phyloP scores from a whole-genome alignment of 1,140 invertebrate species.

The Eriocheir sinensis region DNA sequence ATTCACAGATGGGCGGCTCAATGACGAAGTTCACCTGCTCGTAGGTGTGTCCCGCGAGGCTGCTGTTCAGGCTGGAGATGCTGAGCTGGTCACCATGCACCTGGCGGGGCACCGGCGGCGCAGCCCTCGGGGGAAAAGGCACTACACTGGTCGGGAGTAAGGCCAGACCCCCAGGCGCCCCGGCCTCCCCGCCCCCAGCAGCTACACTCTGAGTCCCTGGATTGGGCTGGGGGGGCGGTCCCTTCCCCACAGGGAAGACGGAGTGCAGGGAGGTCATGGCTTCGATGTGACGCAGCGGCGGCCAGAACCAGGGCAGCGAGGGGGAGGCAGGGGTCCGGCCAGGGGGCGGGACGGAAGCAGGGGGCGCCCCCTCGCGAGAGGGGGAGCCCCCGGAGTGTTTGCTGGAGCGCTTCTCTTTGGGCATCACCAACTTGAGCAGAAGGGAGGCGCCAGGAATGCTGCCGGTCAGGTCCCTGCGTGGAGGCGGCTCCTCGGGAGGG shows the following conservation, averaged over 20 bases:
- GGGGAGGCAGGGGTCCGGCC: constrained; percentile 47
- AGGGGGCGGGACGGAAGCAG: neutral
- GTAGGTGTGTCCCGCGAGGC: constrained; percentile 73
- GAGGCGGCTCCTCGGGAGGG: constrained; percentile 19
- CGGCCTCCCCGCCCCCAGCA: constrained; percentile 58
- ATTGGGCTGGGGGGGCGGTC: neutral
- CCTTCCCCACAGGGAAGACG: constrained; percentile 28
- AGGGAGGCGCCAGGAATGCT: constrained; percentile 69
- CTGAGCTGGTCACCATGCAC: constrained; percentile 68
- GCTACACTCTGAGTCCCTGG: neutral
- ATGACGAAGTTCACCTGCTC: constrained; percentile 72
- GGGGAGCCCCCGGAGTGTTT: constrained; percentile 71
- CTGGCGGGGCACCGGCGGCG: constrained; percentile 66
- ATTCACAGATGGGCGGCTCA: constrained; percentile 68
- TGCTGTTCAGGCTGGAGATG: constrained; percentile 70
- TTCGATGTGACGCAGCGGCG: constrained; percentile 69
- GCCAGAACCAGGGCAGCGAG: constrained; percentile 70
- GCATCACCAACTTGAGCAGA: constrained; percentile 65
- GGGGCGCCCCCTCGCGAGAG: constrained; percentile 27
- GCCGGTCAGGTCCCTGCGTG: constrained; percentile 44
- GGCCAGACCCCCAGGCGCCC: constrained; percentile 34
- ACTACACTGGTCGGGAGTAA: constrained; percentile 41
- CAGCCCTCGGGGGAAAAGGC: constrained; percentile 69
- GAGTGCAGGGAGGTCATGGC: constrained; percentile 29
- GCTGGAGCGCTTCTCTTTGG: constrained; percentile 70